phyloP scores from a whole-genome alignment of 2,113 vertebrate genomes.

The Callospermophilus lateralis region DNA sequence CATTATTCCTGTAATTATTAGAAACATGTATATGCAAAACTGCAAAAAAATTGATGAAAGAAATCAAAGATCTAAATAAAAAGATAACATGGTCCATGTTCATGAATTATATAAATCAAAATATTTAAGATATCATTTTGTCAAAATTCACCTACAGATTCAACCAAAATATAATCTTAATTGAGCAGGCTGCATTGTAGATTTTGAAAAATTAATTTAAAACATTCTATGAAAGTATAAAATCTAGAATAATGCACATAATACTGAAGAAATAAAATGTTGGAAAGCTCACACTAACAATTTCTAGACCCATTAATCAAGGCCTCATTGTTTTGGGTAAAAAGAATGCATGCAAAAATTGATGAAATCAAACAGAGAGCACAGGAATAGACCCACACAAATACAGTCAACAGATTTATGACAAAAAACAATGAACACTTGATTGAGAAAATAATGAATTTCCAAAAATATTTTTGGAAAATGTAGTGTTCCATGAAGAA shows the following conservation, averaged over 20 bases:
- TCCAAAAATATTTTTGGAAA: not conserved
- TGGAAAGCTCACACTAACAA: not conserved
- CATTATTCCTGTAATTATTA: not conserved
- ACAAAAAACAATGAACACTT: not conserved
- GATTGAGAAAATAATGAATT: not conserved
- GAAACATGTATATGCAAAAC: not conserved
- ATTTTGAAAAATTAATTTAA: not conserved
- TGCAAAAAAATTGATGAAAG: not conserved
- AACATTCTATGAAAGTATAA: not conserved
- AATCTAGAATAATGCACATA: not conserved
- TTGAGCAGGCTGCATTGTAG: not conserved
- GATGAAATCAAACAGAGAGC: not conserved
- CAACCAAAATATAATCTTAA: not conserved
- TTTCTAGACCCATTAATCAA: not conserved
- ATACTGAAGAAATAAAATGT: not conserved
- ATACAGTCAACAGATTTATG: not conserved
- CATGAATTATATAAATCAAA: not conserved
- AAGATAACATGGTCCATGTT: not conserved
- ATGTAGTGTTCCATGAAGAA: not conserved
- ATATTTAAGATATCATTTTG: not conserved
- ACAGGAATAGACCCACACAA: not conserved
- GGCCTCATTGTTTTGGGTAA: not conserved
- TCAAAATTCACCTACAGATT: not conserved
- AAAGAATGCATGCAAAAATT: not conserved
- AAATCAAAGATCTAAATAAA: not conserved